A percentile compares a stretch with the other conserved stretches of the same genome.
phyloP scores from a whole-genome alignment of 1,140 invertebrate genomes.

The Euborellia annulipes region DNA sequence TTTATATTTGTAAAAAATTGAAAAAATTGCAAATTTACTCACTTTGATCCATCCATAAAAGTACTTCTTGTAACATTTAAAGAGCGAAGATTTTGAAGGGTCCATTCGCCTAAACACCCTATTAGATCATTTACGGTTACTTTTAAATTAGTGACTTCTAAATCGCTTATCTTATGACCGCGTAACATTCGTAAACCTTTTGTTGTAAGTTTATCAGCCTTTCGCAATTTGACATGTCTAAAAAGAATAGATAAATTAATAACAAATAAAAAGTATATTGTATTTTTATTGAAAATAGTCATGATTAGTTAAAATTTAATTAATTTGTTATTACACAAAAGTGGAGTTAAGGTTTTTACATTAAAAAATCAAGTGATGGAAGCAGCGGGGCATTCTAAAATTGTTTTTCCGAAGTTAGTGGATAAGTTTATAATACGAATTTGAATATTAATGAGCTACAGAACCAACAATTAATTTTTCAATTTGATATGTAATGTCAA shows the following conservation, averaged over 20 bases:
- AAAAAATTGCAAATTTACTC: slow-evolving; percentile 11
- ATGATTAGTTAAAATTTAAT: no score
- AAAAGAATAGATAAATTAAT: slow-evolving; percentile 15
- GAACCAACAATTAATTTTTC: no score
- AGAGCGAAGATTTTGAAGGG: slow-evolving; percentile 43
- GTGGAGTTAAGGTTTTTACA: no score
- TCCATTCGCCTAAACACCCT: slow-evolving; percentile 56
- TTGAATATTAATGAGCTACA: no score
- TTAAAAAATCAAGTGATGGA: no score
- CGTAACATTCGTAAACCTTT: slow-evolving; percentile 47
- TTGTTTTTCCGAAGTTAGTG: no score
- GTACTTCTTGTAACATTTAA: slow-evolving; percentile 50
- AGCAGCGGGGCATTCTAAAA: no score
- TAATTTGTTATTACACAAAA: no score
- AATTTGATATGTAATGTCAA: no score
- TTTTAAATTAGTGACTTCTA: slow-evolving; percentile 45
- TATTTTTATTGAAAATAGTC: no score
- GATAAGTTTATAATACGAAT: no score
- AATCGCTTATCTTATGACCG: slow-evolving; percentile 43
- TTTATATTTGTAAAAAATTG: neutral
- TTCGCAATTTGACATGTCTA: slow-evolving; percentile 35
- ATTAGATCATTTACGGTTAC: slow-evolving; percentile 49
- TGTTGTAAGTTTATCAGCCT: slow-evolving; percentile 37
- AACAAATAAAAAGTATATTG: no score
- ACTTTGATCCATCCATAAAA: slow-evolving; percentile 39